A percentile compares a stretch with the other conserved stretches of the same genome.
These are phyloP conservation scores for Andrena bucephala DNA, from an alignment of 2,888 invertebrate species.

Conservation along the genomic window DNA sequence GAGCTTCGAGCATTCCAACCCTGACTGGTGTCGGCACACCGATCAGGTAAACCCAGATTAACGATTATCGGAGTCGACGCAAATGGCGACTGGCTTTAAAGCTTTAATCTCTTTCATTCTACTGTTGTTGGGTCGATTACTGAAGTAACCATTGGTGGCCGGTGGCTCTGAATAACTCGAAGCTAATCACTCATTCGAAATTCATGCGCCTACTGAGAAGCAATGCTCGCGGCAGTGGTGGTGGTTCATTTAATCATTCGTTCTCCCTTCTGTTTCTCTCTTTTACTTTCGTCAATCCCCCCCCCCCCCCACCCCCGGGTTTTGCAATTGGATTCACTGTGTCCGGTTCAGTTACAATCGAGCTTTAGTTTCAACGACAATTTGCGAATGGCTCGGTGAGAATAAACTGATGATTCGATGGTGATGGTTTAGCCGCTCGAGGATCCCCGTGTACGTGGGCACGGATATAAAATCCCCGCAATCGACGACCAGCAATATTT, in stretches of 20 bases:
- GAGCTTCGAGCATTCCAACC: constrained; percentile 96
- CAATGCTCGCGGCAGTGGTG: constrained; percentile 47
- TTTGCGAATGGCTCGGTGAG: background rate
- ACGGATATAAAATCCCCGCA: constrained; percentile 87
- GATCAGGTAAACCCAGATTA: constrained; percentile 89
- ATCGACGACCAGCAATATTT: constrained; percentile 85
- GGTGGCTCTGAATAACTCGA: background rate
- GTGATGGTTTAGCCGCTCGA: constrained; percentile 88
- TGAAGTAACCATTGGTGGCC: background rate
- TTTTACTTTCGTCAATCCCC: background rate
- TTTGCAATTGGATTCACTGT: background rate
- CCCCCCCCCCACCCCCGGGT: constrained; percentile 10
- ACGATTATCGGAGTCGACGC: constrained; percentile 66
- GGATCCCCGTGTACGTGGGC: constrained; percentile 91
- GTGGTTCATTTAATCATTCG: background rate
- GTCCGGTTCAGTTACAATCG: background rate
- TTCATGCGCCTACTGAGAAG: background rate
- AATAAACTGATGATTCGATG: constrained; percentile 74
- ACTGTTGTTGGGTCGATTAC: background rate
- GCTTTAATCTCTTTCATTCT: constrained; percentile 14
- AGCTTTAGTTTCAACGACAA: background rate
- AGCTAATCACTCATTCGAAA: background rate
- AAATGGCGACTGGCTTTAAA: constrained; percentile 31
- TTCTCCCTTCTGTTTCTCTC: background rate
- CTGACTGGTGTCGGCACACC: constrained; percentile 90